These are phyloP conservation scores for Drosophila bocki DNA, from an alignment of 1,140 invertebrate genomes.

Conservation along the genomic window DNA sequence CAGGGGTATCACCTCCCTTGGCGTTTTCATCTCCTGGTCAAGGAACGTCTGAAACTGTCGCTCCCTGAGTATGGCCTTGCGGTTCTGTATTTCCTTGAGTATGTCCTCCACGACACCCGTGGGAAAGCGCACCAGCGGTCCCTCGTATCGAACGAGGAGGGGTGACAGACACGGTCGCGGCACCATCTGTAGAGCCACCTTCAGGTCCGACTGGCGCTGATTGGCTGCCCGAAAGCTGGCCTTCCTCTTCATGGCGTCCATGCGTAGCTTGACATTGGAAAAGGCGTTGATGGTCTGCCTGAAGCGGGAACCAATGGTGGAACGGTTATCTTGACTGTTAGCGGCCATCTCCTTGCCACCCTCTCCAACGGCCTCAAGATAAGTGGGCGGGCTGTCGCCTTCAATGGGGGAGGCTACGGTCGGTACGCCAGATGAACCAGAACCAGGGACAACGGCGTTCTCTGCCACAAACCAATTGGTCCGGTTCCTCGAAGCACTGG, in stretches of 20 bases:
- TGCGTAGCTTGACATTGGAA: slow-evolving; percentile 69
- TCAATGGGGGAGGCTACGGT: slow-evolving; percentile 37
- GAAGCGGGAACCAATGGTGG: slow-evolving; percentile 60
- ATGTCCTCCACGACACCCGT: slow-evolving; percentile 86
- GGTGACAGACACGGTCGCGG: slow-evolving; percentile 75
- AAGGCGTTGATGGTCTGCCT: slow-evolving; percentile 68
- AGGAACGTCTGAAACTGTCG: slow-evolving; percentile 86
- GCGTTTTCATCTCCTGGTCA: slow-evolving; percentile 86
- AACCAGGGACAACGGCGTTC: slow-evolving; percentile 20
- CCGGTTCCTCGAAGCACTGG: slow-evolving; percentile 53
- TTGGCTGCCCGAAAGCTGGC: slow-evolving; percentile 61
- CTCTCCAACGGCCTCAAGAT: slow-evolving; percentile 74
- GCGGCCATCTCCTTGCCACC: slow-evolving; percentile 4
- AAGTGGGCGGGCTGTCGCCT: slow-evolving; percentile 79
- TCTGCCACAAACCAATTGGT: slow-evolving; percentile 78
- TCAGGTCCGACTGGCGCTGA: slow-evolving; percentile 60
- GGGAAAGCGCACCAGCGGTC: slow-evolving; percentile 78
- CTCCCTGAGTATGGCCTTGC: slow-evolving; percentile 86
- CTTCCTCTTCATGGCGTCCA: slow-evolving; percentile 76
- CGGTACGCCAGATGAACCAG: neutral
- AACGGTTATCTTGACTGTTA: slow-evolving; percentile 27
- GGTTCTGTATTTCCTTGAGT: slow-evolving; percentile 86
- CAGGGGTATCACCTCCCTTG: slow-evolving; percentile 87
- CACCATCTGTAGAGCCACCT: slow-evolving; percentile 79
- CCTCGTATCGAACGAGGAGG: slow-evolving; percentile 74